phyloP scores from a whole-genome alignment of 2,113 vertebrate species.

The Pseudorasbora parva region DNA sequence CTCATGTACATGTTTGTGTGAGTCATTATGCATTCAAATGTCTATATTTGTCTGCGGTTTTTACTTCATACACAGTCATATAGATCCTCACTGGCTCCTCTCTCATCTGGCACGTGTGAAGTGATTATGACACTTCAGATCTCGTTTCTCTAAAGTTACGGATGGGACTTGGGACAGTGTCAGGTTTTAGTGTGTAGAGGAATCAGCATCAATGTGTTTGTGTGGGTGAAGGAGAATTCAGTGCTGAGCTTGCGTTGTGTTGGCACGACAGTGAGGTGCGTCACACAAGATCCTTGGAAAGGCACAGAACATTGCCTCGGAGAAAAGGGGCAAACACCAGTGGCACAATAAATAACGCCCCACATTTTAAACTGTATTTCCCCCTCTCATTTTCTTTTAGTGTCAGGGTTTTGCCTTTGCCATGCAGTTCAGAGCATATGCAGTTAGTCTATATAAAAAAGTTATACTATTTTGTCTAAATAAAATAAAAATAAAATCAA shows the following conservation, averaged over 20 bases:
- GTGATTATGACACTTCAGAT: conserved; percentile 77
- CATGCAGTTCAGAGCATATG: neutral
- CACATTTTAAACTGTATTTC: neutral
- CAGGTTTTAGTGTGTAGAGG: conserved; percentile 60
- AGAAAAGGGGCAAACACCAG: conserved; percentile 38
- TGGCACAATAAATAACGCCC: neutral
- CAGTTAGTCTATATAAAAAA: too few species aligned
- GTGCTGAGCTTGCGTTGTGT: conserved; percentile 61
- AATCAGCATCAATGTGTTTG: conserved; percentile 12
- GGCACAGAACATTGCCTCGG: conserved; percentile 15
- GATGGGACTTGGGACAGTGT: conserved; percentile 61
- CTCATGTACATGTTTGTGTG: neutral
- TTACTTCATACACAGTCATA: neutral
- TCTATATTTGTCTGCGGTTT: neutral
- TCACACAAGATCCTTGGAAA: conserved; percentile 38
- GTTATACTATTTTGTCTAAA: too few species aligned
- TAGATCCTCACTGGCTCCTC: neutral
- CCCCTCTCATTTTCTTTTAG: neutral
- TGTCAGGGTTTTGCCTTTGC: neutral
- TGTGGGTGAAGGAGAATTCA: neutral
- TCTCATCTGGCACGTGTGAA: conserved; percentile 58
- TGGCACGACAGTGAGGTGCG: conserved; percentile 50
- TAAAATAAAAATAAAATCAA: too few species aligned
- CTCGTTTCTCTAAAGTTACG: conserved; percentile 74
- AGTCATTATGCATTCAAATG: conserved; percentile 11